A percentile compares a stretch with the other conserved stretches of the same genome.
These are phyloP conservation scores for Digitonthophagus gazella DNA, from an alignment of 2,888 invertebrate genomes.

Conservation along the genomic window DNA sequence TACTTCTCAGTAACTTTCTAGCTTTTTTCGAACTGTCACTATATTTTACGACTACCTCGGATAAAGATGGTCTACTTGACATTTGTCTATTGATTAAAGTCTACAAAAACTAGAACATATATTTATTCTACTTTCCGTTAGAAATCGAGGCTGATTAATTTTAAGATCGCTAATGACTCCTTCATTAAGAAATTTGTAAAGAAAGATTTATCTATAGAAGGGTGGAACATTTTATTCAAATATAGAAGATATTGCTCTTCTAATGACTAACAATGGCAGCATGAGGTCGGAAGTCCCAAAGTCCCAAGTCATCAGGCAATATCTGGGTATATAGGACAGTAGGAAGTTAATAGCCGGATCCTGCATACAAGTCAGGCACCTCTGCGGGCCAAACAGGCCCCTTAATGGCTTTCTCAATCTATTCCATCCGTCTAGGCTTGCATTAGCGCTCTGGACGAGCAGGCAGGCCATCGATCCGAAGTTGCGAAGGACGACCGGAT, in stretches of 20 bases:
- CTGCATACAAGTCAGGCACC: background rate
- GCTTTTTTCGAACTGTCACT: background rate
- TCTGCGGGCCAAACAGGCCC: background rate
- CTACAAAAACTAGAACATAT: too few relatives aligned
- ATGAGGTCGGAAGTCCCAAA: background rate
- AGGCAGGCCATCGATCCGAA: background rate
- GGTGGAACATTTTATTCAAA: background rate
- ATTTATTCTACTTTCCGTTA: too few relatives aligned
- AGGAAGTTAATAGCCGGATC: background rate
- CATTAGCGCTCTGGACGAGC: background rate
- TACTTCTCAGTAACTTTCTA: background rate
- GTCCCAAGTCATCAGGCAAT: background rate
- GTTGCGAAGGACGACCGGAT: background rate
- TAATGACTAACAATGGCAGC: background rate
- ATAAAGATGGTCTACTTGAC: background rate
- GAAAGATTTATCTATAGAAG: too few relatives aligned
- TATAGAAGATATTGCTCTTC: background rate
- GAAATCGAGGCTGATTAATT: too few relatives aligned
- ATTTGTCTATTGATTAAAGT: background rate
- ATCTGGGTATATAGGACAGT: background rate
- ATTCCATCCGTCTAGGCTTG: background rate
- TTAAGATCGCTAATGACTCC: too few relatives aligned
- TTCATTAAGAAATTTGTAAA: too few relatives aligned
- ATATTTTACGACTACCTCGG: background rate
- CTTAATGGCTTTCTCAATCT: background rate